Base-by-base conservation (phyloP, 2,113 vertebrate species). In the Centrocercus urophasianus region DNA sequence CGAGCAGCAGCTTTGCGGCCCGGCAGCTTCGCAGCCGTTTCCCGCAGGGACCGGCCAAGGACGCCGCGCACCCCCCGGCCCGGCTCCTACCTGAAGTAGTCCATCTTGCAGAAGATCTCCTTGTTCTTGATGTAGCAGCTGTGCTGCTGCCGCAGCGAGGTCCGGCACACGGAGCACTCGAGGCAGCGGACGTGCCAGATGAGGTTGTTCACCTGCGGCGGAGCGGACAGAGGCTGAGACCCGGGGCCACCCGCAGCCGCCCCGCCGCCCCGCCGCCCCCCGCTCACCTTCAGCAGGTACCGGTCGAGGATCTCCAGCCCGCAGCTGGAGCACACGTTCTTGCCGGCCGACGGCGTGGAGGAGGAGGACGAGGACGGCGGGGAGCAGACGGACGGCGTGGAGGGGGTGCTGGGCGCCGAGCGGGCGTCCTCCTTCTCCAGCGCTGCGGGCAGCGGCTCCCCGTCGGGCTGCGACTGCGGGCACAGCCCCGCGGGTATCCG, bases 111-210 rank as follows among this genome's bases (percentile, higher is more conserved):
- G 98, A 98, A 99, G 95, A 99, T 98, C 89, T 99, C 98, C 96
- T 99, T 98, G 98, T 99, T 99, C 98, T 99, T 99, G 48, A 99
- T 98, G 98, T 99, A 99, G 98, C 99, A 99, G 98, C 98, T 99
- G 98, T 97, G 98, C 95, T 99, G 98, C 88, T 98, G 98, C 86
- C 98, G 98, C 96, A 99, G 98, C 78, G 98, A 98, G 28, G 98
- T 98, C 85, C 98, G 98, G 97, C 99, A 99, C 74, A 99, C 99
- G 4, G 98, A 99, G 81, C 99, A 99, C 97, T 98, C 98, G 93
- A 99, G 93, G 96, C 99, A 99, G 22, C 98, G 98, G 90, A 98
- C 97, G 96, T 99, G 99, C 99, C 99, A 99, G 86, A 98, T 99
- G 96, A 99, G 98, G 96, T 99, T 98, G 96, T 99, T 99, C 92